phyloP scores from a whole-genome alignment of 2,797 vertebrate species.

The Morelia viridis region DNA sequence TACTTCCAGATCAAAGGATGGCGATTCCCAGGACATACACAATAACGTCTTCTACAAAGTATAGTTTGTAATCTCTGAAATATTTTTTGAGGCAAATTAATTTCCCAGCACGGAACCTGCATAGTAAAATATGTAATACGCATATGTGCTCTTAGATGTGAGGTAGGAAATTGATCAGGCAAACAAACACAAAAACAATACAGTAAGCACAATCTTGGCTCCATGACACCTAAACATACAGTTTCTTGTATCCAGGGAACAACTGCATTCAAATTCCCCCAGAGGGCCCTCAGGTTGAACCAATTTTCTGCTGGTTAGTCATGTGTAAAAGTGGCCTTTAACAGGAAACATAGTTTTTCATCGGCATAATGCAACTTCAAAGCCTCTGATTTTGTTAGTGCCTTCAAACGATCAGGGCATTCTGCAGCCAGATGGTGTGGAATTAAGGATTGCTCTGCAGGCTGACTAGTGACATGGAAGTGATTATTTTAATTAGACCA shows the following conservation, averaged over 20 bases:
- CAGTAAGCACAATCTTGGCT: not conserved
- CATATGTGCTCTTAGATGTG: not conserved
- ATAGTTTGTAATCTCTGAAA: slow-evolving; percentile 3
- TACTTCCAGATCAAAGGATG: not conserved
- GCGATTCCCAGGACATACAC: slow-evolving; percentile 8
- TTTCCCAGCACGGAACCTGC: not conserved
- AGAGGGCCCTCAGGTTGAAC: slow-evolving; percentile 24
- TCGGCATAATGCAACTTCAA: slow-evolving; percentile 40
- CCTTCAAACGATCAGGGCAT: slow-evolving; percentile 16
- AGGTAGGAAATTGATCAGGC: not conserved
- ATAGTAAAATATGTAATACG: not conserved
- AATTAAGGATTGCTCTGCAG: slow-evolving; percentile 22
- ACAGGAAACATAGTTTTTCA: slow-evolving; percentile 43
- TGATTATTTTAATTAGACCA: slow-evolving; percentile 24
- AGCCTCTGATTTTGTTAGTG: slow-evolving; percentile 34
- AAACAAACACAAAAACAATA: not conserved
- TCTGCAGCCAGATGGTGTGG: slow-evolving; percentile 18
- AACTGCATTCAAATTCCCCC: slow-evolving; percentile 13
- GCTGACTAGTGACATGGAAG: slow-evolving; percentile 14
- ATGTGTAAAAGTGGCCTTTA: slow-evolving; percentile 48
- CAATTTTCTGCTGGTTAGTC: slow-evolving; percentile 40
- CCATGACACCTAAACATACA: slow-evolving; percentile 1
- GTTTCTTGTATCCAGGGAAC: slow-evolving; percentile 10
- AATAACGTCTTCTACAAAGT: slow-evolving; percentile 17
- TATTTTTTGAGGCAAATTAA: not conserved